Evolutionary conservation across 2,888 invertebrate genomes (phyloP).

Genomic region (Harpalus rufipes): DNA sequence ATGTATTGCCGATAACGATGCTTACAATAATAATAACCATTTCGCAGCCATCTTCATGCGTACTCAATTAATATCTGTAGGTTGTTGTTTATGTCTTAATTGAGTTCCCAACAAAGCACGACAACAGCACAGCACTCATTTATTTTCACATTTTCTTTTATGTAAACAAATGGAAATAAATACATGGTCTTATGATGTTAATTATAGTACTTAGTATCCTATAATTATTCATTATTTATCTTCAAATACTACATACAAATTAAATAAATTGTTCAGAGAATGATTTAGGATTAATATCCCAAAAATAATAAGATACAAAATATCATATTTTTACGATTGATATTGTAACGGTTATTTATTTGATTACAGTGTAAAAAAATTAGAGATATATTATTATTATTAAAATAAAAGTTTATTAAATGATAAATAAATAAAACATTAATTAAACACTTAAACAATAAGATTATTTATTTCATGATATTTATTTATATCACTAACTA

Average conservation of each 20-base stretch:
- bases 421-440: too few species aligned
- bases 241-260: not conserved
- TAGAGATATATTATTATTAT: too few species aligned
- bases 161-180: constrained; percentile 56
- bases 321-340: too few species aligned
- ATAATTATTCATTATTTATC: constrained; percentile 23
- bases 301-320: too few species aligned
- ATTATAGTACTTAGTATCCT: constrained; percentile 33
- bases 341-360: too few species aligned
- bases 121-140: constrained; percentile 16
- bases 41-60: constrained; percentile 2
- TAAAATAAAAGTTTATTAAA: too few species aligned
- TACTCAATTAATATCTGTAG: constrained; percentile 50
- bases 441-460: too few species aligned
- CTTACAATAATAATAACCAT: constrained; percentile 47
- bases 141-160: constrained; percentile 47
- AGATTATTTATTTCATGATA: too few species aligned
- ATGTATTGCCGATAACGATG: constrained; percentile 42
- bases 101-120: constrained; percentile 37
- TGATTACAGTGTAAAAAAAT: too few species aligned
- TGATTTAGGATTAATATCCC: too few species aligned
- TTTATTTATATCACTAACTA: too few species aligned
- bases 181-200: constrained; percentile 38
- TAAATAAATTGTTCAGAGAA: too few species aligned
- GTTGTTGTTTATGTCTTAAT: constrained; percentile 52